Conservation (phyloP, 2,113 vertebrate species). For the Poicephalus meyeri region DNA sequence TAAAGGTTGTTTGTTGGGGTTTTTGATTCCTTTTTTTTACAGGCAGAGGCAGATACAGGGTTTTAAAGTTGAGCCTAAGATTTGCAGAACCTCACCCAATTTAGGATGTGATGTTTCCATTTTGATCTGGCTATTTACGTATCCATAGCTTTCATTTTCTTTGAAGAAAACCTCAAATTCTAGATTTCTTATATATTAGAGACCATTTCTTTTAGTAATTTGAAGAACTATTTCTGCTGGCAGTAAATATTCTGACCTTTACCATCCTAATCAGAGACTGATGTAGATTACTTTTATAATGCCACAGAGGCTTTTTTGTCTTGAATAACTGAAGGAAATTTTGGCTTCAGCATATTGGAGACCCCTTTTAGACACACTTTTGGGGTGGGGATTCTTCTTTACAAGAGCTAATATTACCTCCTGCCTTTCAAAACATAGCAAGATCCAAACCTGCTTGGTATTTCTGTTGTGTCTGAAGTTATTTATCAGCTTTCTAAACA, state of each 20-base stretch:
- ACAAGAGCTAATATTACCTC: background rate
- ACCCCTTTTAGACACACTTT: background rate
- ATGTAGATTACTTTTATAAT: background rate
- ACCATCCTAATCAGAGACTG: background rate
- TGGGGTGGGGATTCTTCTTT: background rate
- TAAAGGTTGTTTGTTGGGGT: background rate
- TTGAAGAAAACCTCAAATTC: background rate
- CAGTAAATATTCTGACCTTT: background rate
- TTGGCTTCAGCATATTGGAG: background rate
- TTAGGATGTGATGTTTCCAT: background rate
- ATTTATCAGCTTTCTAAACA: background rate
- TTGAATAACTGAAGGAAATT: background rate
- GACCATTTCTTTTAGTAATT: background rate
- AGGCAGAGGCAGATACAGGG: rapidly evolving
- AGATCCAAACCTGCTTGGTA: background rate
- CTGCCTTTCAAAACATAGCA: background rate
- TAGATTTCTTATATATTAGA: too few species aligned
- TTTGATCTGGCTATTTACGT: background rate
- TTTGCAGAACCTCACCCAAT: background rate
- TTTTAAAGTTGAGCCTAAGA: background rate
- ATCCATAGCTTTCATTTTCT: background rate
- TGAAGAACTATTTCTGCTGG: background rate
- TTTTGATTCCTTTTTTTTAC: background rate
- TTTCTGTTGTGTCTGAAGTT: background rate
- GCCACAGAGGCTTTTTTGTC: background rate